These are phyloP conservation scores for Eueides isabella DNA, from an alignment of 1,140 invertebrate species.

Conservation along the genomic window DNA sequence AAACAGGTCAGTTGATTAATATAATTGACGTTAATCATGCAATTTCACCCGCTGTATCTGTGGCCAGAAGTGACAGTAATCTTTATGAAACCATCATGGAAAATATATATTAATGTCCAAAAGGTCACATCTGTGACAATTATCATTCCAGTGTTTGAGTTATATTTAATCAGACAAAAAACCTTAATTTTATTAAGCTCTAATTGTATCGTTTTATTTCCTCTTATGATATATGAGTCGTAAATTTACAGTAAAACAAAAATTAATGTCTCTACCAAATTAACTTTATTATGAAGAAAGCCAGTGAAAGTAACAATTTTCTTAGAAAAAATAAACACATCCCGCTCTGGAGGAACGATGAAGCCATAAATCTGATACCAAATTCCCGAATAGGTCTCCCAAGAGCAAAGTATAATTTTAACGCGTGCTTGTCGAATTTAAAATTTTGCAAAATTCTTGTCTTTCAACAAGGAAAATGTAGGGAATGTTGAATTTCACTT, in stretches of 20 bases:
- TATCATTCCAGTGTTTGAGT: too few species aligned
- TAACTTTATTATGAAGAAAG: neutral
- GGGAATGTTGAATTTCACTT: neutral
- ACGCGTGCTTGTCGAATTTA: neutral
- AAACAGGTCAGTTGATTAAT: too few species aligned
- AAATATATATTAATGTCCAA: too few species aligned
- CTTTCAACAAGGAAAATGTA: neutral
- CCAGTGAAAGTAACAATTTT: neutral
- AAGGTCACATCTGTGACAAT: too few species aligned
- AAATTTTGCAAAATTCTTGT: neutral
- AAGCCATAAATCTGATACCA: neutral
- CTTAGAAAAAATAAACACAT: neutral
- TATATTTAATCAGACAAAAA: neutral
- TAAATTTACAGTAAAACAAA: neutral
- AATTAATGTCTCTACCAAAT: neutral
- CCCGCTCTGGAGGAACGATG: neutral
- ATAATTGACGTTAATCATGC: too few species aligned
- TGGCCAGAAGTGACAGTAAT: too few species aligned
- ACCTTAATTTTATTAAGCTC: too few species aligned
- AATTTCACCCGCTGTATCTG: too few species aligned
- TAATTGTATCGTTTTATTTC: neutral
- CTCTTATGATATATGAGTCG: neutral
- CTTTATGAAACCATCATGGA: too few species aligned
- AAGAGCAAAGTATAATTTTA: neutral
- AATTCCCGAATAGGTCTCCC: neutral